Base-by-base conservation (phyloP, 92 coral and sea anemone genomes). In the Palythoa caribaeorum region DNA sequence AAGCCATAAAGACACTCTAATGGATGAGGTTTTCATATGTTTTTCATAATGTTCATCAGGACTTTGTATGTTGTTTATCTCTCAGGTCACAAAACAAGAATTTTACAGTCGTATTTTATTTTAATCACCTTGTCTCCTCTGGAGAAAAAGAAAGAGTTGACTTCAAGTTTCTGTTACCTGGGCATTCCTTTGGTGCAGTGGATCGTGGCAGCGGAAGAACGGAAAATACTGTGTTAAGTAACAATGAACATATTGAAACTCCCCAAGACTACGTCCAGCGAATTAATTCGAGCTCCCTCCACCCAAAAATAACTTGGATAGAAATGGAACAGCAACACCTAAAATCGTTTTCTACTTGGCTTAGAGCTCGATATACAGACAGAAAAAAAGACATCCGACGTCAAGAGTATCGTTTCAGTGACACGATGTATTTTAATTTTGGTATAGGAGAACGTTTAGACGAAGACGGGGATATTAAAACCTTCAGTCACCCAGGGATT, bases 131-230 rank as follows among this genome's bases (percentile, higher is more conserved):
- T 44, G 78, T 71, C 44, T 71, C 78, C 54, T 73, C 78, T 73
- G 78, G 54, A 40, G 78, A 38, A 14, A 73, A 73, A 73, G 78
- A 73, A 73, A 73, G 78, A 73, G 13, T 73, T 44, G 78, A 73
- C 54, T 73, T 73, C 78, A 73, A 73, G 53, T 73, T 73, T 73
- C 78, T 73, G 4, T 40, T 73, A 17, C 78, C 78, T 0, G 78
- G 78, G 21, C 66, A 77, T 77, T 77, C 81, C 62, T 77, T 77
- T 44, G 78, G 78, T 73, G 78, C 78, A 19, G 81, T 77, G 5
- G 81, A 77, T 77, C 60, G 81, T 17, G 63, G 81, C 62, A 50
- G 81, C 48, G 81, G 81, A 50, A 77, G 81, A 77, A 51, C 81
- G 13, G 81, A 77, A 28, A 77, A 77, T 47, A 50, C 65, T 19